Evolutionary conservation across 2,888 invertebrate species (phyloP).

Genomic region (Anodontia alba): DNA sequence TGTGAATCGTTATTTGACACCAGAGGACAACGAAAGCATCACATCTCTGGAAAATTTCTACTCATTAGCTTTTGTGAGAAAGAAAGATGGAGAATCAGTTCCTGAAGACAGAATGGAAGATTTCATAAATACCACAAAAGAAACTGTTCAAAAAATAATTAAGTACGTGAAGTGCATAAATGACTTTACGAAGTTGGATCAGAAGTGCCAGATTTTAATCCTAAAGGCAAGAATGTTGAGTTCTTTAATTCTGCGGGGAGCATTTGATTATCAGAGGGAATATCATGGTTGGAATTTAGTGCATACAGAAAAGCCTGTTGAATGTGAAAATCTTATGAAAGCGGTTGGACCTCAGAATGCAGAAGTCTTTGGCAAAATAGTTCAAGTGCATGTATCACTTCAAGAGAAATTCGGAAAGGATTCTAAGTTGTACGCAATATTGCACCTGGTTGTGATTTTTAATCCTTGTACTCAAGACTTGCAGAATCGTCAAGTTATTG

Average conservation of each 20-base stretch:
- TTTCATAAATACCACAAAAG: background rate
- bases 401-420: background rate
- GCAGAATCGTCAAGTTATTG: slow-evolving; percentile 70
- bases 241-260: background rate
- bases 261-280: background rate
- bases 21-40: background rate
- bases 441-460: slow-evolving; percentile 96
- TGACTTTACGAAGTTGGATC: background rate
- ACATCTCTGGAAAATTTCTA: background rate
- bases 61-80: background rate
- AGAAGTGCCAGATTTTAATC: background rate
- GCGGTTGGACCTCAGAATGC: background rate
- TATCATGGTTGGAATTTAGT: background rate
- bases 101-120: background rate
- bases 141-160: background rate
- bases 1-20: background rate
- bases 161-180: background rate
- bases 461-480: slow-evolving; percentile 92
- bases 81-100: background rate
- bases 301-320: background rate
- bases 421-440: slow-evolving; percentile 90
- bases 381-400: background rate
- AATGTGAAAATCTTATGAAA: background rate
- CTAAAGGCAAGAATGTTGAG: background rate
- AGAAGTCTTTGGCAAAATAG: background rate